Conservation (phyloP, 30 jellyfish, hydroid and myxozoan species). For the Pseudorhiza aurosa region DNA sequence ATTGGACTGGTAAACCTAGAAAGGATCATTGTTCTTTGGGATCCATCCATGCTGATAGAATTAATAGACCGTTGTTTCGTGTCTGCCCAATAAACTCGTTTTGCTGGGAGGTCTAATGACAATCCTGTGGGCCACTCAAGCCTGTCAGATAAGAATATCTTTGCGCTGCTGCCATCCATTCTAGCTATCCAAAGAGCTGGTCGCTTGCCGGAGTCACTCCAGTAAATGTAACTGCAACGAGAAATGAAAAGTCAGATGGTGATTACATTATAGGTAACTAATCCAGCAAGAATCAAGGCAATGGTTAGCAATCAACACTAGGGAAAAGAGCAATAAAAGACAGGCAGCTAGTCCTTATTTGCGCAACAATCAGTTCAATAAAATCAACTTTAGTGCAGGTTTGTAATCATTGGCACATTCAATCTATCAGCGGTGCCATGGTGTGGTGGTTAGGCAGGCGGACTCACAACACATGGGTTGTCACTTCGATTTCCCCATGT, state of each 20-base stretch:
- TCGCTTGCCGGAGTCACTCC: constrained; percentile 61
- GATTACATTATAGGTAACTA: no score
- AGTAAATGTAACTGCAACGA: constrained; percentile 60
- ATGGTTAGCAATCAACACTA: no score
- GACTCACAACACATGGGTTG: no score
- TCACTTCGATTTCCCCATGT: no score
- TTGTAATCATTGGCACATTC: no score
- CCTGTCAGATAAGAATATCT: constrained; percentile 59
- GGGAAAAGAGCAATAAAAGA: no score
- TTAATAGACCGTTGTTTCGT: constrained; percentile 77
- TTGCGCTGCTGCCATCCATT: constrained; percentile 74
- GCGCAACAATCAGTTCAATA: no score
- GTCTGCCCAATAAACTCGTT: constrained; percentile 94
- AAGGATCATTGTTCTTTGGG: constrained; percentile 54
- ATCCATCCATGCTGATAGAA: constrained; percentile 78
- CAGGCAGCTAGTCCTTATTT: no score
- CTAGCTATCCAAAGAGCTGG: constrained; percentile 85
- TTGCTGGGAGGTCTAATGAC: constrained; percentile 80
- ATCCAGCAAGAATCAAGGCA: no score
- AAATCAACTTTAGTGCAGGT: no score
- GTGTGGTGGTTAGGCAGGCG: no score
- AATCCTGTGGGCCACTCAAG: constrained; percentile 87
- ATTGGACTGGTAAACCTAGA: constrained; percentile 16
- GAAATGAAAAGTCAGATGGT: background rate
- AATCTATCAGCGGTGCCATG: no score